These are phyloP conservation scores for Kuschelorhynchus macadamiae DNA, from an alignment of 2,888 invertebrate genomes.

Conservation along the genomic window DNA sequence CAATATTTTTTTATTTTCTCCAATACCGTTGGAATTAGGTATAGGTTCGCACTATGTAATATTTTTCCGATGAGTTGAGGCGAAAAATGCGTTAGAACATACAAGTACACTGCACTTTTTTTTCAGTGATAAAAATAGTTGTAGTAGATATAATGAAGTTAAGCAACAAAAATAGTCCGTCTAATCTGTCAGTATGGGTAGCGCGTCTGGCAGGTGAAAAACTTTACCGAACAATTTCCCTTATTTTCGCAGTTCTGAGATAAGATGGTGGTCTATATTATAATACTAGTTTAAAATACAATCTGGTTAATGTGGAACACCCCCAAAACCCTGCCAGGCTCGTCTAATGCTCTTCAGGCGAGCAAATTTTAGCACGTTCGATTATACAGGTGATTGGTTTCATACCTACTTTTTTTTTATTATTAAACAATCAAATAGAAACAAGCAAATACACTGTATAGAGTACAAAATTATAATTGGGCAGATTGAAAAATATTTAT, in stretches of 20 bases:
- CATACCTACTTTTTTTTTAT: neutral
- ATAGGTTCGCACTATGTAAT: no score
- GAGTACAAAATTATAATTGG: neutral
- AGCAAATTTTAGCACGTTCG: no score
- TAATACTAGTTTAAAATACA: constrained; percentile 1
- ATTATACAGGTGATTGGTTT: no score
- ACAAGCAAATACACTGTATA: neutral
- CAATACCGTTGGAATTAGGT: no score
- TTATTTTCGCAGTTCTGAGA: neutral
- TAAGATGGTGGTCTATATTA: constrained; percentile 1
- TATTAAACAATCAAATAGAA: neutral
- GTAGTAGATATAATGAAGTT: neutral
- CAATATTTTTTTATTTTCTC: no score
- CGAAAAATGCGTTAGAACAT: no score
- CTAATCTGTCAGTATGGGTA: neutral
- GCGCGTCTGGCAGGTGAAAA: neutral
- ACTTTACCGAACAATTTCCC: neutral
- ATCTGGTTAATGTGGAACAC: constrained; percentile 1
- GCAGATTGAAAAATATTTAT: constrained; percentile 2
- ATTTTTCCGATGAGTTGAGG: no score
- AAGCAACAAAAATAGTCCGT: neutral
- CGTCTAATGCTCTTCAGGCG: neutral
- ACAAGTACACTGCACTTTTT: no score
- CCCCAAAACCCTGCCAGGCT: constrained; percentile 1
- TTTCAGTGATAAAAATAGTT: neutral